Evolutionary conservation across 2,113 vertebrate genomes (phyloP), one percentile per base, ranked within the genome.

Genomic region (Capra hircus): DNA sequence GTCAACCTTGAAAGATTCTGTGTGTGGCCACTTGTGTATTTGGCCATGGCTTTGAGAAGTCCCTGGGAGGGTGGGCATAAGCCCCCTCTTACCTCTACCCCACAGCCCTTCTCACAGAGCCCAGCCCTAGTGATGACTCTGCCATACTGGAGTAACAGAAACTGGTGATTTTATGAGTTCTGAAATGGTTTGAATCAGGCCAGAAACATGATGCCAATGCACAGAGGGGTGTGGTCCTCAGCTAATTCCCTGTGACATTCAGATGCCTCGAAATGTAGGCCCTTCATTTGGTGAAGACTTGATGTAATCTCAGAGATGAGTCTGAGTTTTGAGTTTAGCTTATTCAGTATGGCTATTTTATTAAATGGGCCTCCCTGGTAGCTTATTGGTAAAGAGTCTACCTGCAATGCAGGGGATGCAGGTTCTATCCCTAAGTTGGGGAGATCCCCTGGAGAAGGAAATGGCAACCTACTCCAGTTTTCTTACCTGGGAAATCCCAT

Each of bases 291-390:
- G 17, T 43, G 43, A 85, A 85, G 14, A 81, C 30, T 81, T 87
- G 90, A 21, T 94, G 57, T 40, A 33, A 55, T 33, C 87, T 95
- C 83, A 77, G 28, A 94, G 43, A 59, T 50, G 30, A 91, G 57
- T 74, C 98, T 84, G 40, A 62, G 80, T 53, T 89, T 94, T 91
- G 77, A 93, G 86, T 94, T 91, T 94, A 91, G 57, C 50, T 95
- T 95, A 48, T 96, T 92, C 48, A n/a, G 0, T 43, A 50, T 52
- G 36, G n/a, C 67, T 87, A 45, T 83, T 87, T 91, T 91, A 83
- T 71, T 60, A 85, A 60, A 77, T 81, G 71, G 23, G 36, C 71
- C 71, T 77, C 36, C 23, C 71, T 43, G 71, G 21, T 43, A 23
- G 71, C 23, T 43, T 27, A 43, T 7, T 77, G 71, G 36, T 43